A percentile compares a stretch with the other conserved stretches of the same genome.
phyloP scores from a whole-genome alignment of 2,797 vertebrate species.

The Gambelia wislizenii region DNA sequence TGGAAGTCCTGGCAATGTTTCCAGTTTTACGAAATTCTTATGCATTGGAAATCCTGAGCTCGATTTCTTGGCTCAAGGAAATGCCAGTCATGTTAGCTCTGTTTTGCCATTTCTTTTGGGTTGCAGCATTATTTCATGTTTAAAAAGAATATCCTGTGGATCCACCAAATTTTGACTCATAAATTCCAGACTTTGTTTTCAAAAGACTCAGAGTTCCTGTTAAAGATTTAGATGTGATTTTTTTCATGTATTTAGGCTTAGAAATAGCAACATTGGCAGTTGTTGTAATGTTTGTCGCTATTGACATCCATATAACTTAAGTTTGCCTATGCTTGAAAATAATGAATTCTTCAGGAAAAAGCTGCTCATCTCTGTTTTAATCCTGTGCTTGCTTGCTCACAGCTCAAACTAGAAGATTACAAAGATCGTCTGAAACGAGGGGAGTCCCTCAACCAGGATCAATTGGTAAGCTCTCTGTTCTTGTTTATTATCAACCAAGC shows the following conservation, averaged over 20 bases:
- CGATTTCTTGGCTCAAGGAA: conserved; percentile 1
- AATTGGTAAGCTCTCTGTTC: conserved; percentile 84
- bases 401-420: conserved; percentile 95
- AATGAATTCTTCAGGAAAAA: neutral
- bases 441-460: conserved; percentile 90
- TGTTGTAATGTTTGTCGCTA: neutral
- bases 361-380: neutral
- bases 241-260: neutral
- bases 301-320: neutral
- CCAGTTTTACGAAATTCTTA: neutral
- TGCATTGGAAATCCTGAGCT: conserved; percentile 3
- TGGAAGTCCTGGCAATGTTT: neutral
- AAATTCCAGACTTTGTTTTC: too few species aligned
- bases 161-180: neutral
- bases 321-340: neutral
- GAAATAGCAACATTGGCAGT: neutral
- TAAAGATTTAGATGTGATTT: neutral
- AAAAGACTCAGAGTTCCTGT: neutral
- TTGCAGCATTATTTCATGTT: neutral
- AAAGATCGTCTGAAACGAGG: conserved; percentile 87
- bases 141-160: neutral
- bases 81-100: conserved; percentile 12
- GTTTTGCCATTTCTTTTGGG: neutral
- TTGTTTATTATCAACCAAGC: neutral
- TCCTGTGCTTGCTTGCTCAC: conserved; percentile 19